Percentiles rank a stretch among this genome's conserved stretches.
phyloP scores from a whole-genome alignment of 2,797 vertebrate genomes.

The Sandelia bainsii region DNA sequence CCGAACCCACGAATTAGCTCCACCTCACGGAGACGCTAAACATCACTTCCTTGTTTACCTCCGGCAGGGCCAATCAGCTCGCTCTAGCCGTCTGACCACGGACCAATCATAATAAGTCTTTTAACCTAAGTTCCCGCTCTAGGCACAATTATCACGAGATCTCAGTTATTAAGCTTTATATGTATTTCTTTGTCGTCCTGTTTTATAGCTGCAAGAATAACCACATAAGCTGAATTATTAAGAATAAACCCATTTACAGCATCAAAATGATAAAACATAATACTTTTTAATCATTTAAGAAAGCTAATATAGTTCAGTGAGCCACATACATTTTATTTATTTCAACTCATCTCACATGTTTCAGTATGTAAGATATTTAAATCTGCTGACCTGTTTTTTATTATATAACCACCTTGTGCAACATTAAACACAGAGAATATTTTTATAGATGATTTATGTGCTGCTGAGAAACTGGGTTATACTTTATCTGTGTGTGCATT shows the following conservation, averaged over 20 bases:
- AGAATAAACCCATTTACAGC: too few relatives aligned
- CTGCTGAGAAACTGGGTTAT: conserved; percentile 10
- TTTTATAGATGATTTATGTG: background rate
- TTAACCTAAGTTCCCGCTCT: background rate
- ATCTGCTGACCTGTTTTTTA: background rate
- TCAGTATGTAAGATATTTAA: background rate
- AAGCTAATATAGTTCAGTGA: too few relatives aligned
- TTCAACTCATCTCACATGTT: too few relatives aligned
- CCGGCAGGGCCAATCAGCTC: conserved; percentile 40
- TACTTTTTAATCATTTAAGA: too few relatives aligned
- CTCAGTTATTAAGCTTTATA: background rate
- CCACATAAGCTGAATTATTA: background rate
- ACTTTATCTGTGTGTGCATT: background rate
- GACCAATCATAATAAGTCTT: conserved; percentile 23
- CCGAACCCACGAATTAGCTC: background rate
- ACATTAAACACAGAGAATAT: background rate
- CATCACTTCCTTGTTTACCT: conserved; percentile 49
- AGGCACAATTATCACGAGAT: conserved; percentile 10
- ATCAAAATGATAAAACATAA: too few relatives aligned
- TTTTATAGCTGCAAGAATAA: background rate
- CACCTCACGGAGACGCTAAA: too few relatives aligned
- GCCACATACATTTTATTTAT: too few relatives aligned
- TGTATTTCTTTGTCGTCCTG: background rate
- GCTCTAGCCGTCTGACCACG: accelerated
- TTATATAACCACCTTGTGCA: background rate